A percentile compares a stretch with the other conserved stretches of the same genome.
These are phyloP conservation scores for Campoletis raptor DNA, from an alignment of 2,888 invertebrate genomes.

Conservation along the genomic window DNA sequence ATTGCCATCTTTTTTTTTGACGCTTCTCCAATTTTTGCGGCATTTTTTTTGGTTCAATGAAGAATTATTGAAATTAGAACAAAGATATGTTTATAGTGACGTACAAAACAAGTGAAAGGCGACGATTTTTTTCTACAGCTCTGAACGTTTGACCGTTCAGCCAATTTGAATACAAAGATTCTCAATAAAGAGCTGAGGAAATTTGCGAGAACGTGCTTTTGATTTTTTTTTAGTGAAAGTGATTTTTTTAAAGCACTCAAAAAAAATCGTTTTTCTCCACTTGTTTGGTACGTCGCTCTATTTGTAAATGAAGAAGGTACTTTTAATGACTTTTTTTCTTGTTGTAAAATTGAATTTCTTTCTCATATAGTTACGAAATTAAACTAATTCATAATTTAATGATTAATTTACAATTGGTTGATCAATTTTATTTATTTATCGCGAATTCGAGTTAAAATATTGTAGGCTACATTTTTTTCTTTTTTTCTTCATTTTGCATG, in stretches of 20 bases:
- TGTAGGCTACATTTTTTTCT: neutral
- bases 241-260: no score
- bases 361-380: neutral
- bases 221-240: no score
- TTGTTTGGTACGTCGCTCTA: neutral
- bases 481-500: neutral
- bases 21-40: neutral
- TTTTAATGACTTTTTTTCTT: neutral
- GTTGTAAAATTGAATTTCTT: neutral
- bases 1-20: neutral
- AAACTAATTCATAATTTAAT: neutral
- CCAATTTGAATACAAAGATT: neutral
- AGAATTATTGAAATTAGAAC: neutral
- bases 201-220: no score
- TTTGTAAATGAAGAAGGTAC: neutral
- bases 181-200: no score
- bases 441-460: conserved; percentile 1
- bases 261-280: neutral
- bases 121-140: neutral
- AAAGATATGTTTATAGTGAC: neutral
- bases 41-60: neutral
- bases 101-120: neutral
- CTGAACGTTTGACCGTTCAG: neutral
- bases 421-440: conserved; percentile 12
- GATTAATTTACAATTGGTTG: neutral